A percentile compares a stretch with the other conserved stretches of the same genome.
phyloP scores from a whole-genome alignment of 2,888 invertebrate species.

The Neoaliturus tenellus region DNA sequence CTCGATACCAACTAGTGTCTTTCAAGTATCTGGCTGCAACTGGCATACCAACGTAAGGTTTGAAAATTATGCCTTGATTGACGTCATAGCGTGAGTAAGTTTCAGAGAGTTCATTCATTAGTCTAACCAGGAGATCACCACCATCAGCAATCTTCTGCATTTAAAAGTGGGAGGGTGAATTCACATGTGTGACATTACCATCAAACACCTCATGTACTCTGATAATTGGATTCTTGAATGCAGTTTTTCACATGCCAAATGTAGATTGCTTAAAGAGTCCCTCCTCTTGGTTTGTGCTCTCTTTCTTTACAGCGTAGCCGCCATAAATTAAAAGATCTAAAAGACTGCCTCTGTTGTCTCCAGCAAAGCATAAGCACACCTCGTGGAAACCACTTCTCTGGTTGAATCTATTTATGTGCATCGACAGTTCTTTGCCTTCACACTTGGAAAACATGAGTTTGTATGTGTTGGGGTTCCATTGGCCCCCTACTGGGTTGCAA shows the following conservation, averaged over 20 bases:
- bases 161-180: conserved; percentile 16
- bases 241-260: neutral
- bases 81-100: neutral
- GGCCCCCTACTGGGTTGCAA: conserved; percentile 56
- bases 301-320: conserved; percentile 68
- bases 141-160: conserved; percentile 12
- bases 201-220: conserved; percentile 6
- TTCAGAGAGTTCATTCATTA: neutral
- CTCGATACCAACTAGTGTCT: conserved; percentile 77
- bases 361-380: conserved; percentile 49
- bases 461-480: conserved; percentile 59
- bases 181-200: conserved; percentile 17
- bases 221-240: neutral
- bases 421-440: neutral
- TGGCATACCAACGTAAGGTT: conserved; percentile 69
- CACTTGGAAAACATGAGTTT: conserved; percentile 56
- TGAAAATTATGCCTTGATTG: neutral
- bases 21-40: conserved; percentile 73
- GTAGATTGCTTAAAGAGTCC: neutral
- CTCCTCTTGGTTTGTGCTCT: neutral
- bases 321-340: conserved; percentile 73
- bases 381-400: neutral
- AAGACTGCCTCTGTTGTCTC: conserved; percentile 63
- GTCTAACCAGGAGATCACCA: neutral
- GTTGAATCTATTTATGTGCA: conserved; percentile 1